phyloP scores from a whole-genome alignment of 2,888 invertebrate genomes.

The Frankliniella intonsa region DNA sequence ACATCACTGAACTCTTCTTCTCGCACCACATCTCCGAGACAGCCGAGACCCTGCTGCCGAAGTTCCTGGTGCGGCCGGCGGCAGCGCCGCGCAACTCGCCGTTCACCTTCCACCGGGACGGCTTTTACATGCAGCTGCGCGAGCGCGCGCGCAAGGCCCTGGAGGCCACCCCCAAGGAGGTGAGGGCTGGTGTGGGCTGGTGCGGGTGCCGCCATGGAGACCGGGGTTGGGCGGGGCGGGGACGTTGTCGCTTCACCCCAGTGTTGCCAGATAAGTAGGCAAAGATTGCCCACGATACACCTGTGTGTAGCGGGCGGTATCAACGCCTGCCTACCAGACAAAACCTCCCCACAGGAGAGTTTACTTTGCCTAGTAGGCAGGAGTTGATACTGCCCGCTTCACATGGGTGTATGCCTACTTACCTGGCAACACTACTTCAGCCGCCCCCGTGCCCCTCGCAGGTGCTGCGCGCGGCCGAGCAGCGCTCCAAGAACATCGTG shows the following conservation, averaged over 20 bases:
- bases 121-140: slow-evolving; percentile 69
- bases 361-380: no score
- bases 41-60: slow-evolving; percentile 57
- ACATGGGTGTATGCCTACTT: no score
- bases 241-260: no score
- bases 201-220: no score
- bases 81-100: slow-evolving; percentile 61
- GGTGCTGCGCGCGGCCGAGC: slow-evolving; percentile 16
- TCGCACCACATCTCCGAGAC: slow-evolving; percentile 60
- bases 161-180: slow-evolving; percentile 34
- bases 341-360: no score
- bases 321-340: no score
- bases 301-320: no score
- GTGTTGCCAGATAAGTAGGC: no score
- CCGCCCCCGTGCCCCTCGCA: slow-evolving; percentile 27
- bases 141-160: slow-evolving; percentile 37
- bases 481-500: slow-evolving; percentile 45
- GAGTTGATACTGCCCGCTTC: no score
- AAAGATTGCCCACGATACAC: no score
- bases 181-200: no score
- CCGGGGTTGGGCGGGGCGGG: no score
- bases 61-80: slow-evolving; percentile 63
- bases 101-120: slow-evolving; percentile 66
- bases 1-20: slow-evolving; percentile 77
- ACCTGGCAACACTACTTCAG: background rate